Conservation (phyloP, 2,888 invertebrate species). For the Protophormia terraenovae region DNA sequence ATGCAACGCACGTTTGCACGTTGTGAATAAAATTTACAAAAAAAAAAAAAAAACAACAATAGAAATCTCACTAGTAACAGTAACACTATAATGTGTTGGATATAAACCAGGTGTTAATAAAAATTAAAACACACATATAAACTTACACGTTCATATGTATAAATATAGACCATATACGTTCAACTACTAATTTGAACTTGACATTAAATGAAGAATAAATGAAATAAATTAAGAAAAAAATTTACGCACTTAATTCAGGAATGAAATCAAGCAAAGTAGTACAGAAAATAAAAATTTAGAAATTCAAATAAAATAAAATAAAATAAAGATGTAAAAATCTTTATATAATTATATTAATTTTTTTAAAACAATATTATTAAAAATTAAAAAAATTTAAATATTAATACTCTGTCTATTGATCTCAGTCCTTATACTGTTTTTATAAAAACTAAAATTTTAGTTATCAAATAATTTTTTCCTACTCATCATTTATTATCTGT, state of each 20-base stretch:
- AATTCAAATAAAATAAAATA: no score
- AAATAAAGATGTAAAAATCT: no score
- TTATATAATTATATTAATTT: no score
- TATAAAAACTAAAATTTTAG: neutral
- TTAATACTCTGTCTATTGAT: no score
- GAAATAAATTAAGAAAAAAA: slow-evolving; percentile 20
- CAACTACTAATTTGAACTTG: slow-evolving; percentile 38
- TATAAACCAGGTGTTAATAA: slow-evolving; percentile 49
- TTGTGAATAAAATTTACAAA: neutral
- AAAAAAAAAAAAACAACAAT: neutral
- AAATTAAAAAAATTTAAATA: no score
- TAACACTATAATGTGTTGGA: neutral
- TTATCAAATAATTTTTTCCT: neutral
- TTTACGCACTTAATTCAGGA: neutral
- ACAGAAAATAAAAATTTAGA: no score
- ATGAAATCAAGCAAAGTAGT: neutral
- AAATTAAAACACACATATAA: neutral
- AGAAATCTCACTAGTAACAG: neutral
- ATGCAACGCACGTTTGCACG: slow-evolving; percentile 26
- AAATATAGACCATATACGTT: neutral
- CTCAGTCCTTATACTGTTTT: no score
- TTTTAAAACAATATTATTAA: no score
- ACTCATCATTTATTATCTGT: neutral
- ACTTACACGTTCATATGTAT: neutral
- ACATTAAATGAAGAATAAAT: slow-evolving; percentile 30